Percentiles rank a stretch among this genome's conserved stretches.
phyloP scores from a whole-genome alignment of 2,888 invertebrate genomes.

The Melolontha melolontha region DNA sequence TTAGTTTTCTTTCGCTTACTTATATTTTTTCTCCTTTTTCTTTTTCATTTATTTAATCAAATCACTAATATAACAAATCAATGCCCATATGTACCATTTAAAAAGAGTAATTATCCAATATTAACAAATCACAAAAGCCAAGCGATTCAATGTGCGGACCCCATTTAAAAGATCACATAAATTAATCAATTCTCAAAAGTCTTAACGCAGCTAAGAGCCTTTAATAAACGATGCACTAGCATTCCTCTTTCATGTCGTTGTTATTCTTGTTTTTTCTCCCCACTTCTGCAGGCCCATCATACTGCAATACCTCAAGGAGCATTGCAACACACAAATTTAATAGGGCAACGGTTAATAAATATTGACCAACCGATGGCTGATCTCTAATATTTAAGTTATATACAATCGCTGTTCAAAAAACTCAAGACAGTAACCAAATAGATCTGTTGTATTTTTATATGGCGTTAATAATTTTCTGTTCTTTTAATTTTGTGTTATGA shows the following conservation, averaged over 20 bases:
- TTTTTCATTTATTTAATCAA: no score
- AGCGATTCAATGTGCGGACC: constrained; percentile 14
- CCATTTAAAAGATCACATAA: constrained; percentile 22
- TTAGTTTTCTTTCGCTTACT: no score
- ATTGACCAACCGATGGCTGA: neutral
- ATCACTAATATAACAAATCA: constrained; percentile 1
- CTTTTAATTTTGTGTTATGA: no score
- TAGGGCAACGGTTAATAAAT: constrained; percentile 3
- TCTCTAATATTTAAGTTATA: no score
- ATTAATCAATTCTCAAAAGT: constrained; percentile 26
- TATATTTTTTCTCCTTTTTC: no score
- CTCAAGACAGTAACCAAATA: no score
- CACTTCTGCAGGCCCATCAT: constrained; percentile 13
- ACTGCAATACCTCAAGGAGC: constrained; percentile 10
- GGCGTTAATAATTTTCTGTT: no score
- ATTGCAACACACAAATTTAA: constrained; percentile 16
- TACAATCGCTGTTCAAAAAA: no score
- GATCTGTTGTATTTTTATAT: no score
- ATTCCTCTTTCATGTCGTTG: constrained; percentile 14
- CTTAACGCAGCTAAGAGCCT: constrained; percentile 6
- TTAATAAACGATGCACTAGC: constrained; percentile 23
- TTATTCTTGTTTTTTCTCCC: constrained; percentile 15
- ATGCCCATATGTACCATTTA: constrained; percentile 17
- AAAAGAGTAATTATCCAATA: constrained; percentile 4
- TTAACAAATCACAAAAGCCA: constrained; percentile 26